phyloP scores from a whole-genome alignment of 2,113 vertebrate species.

The Phoxinus phoxinus region DNA sequence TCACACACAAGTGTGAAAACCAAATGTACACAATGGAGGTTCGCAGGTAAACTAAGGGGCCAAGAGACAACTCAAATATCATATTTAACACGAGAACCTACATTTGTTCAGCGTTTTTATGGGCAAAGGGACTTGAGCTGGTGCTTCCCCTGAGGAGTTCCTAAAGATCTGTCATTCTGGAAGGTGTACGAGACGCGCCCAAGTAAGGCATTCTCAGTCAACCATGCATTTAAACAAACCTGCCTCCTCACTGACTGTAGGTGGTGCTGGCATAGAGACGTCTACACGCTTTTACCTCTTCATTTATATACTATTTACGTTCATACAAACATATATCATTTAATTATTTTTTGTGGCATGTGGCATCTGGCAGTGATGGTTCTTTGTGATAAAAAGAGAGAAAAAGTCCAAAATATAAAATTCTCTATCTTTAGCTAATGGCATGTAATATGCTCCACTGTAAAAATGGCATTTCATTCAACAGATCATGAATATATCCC shows the following conservation, averaged over 20 bases:
- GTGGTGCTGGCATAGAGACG: conserved; percentile 10
- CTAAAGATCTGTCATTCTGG: conserved; percentile 14
- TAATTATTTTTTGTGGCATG: too few species aligned
- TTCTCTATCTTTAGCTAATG: background rate
- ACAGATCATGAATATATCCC: background rate
- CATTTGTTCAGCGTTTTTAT: background rate
- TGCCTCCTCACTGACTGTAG: background rate
- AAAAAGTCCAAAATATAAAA: too few species aligned
- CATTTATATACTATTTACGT: too few species aligned
- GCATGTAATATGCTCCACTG: background rate
- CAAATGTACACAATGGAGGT: background rate
- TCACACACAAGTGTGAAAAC: conserved; percentile 24
- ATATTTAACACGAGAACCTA: background rate
- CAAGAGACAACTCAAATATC: background rate
- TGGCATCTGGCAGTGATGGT: too few species aligned
- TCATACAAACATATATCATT: too few species aligned
- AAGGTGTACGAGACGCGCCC: conserved; percentile 45
- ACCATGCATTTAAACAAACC: background rate
- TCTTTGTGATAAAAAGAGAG: too few species aligned
- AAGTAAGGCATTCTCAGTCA: conserved; percentile 39
- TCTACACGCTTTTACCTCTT: too few species aligned
- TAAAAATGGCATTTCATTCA: background rate
- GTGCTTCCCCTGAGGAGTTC: background rate
- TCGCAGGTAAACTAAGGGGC: background rate
- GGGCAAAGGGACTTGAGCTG: background rate